Evolutionary conservation across 1,140 invertebrate genomes (phyloP).

Genomic region (Zaprionus nigranus): DNA sequence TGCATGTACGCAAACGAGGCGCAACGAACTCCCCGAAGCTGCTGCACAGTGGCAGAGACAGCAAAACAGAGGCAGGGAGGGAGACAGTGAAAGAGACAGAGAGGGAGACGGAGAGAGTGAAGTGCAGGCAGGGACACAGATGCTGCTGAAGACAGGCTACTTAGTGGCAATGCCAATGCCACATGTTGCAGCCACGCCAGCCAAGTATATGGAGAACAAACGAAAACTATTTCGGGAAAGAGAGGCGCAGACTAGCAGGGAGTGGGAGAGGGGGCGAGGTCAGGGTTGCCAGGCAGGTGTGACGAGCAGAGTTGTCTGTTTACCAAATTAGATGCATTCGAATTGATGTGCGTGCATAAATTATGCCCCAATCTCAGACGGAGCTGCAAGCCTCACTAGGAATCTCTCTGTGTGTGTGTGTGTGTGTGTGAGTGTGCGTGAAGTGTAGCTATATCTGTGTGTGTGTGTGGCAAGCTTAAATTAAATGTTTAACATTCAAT

Average conservation of each 20-base stretch:
- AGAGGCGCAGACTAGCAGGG: background rate
- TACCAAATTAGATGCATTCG: slow-evolving; percentile 80
- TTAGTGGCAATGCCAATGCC: slow-evolving; percentile 76
- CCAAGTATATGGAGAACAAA: slow-evolving; percentile 64
- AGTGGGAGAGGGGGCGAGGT: background rate
- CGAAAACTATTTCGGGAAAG: slow-evolving; percentile 73
- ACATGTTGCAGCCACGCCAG: slow-evolving; percentile 67
- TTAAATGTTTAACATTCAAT: slow-evolving; percentile 83
- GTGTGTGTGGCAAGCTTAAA: slow-evolving; percentile 71
- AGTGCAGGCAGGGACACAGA: slow-evolving; percentile 25
- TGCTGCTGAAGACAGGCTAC: slow-evolving; percentile 66
- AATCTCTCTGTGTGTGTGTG: background rate
- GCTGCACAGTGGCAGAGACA: slow-evolving; percentile 2
- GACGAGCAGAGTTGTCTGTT: slow-evolving; percentile 58
- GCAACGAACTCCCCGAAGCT: slow-evolving; percentile 39
- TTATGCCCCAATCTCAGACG: slow-evolving; percentile 55
- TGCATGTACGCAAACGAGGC: slow-evolving; percentile 67
- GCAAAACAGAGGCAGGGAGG: background rate
- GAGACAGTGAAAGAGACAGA: background rate
- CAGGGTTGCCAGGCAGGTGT: slow-evolving; percentile 47
- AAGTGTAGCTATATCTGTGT: slow-evolving; percentile 6
- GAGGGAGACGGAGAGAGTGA: background rate
- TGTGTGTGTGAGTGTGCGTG: slow-evolving; percentile 11
- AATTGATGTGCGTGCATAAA: slow-evolving; percentile 83
- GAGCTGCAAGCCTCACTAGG: slow-evolving; percentile 7